A percentile compares a stretch with the other conserved stretches of the same genome.
Conservation (phyloP, 2,113 vertebrate genomes). For the Apus apus region DNA sequence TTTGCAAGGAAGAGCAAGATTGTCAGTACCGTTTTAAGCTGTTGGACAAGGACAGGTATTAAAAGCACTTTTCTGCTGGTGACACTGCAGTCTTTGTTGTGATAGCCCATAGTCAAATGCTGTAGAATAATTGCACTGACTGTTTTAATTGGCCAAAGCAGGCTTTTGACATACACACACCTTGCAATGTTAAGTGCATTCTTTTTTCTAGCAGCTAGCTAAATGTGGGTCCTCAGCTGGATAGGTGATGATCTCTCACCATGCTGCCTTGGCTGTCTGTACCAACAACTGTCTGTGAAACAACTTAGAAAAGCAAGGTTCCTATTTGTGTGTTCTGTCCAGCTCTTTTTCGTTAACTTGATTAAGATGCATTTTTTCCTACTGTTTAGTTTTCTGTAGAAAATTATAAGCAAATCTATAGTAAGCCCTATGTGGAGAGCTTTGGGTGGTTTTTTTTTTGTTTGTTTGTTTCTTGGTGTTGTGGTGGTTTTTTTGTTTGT, state of each 20-base stretch:
- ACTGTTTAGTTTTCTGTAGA: neutral
- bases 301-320: neutral
- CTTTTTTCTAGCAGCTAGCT: neutral
- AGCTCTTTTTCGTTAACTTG: neutral
- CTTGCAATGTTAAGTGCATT: neutral
- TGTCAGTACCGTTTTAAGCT: neutral
- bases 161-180: neutral
- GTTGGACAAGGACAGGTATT: neutral
- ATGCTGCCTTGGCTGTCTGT: neutral
- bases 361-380: neutral
- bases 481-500: too few species aligned
- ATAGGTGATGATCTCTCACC: neutral
- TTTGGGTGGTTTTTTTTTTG: too few species aligned
- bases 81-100: neutral
- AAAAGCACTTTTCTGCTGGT: neutral
- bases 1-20: neutral
- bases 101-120: neutral
- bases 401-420: neutral
- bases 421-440: accelerated
- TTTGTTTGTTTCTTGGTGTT: too few species aligned
- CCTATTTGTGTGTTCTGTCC: neutral
- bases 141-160: neutral
- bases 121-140: neutral
- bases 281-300: too few species aligned
- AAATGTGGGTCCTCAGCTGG: neutral